These are phyloP conservation scores for Caloenas nicobarica DNA, from an alignment of 2,113 vertebrate genomes.

Conservation along the genomic window DNA sequence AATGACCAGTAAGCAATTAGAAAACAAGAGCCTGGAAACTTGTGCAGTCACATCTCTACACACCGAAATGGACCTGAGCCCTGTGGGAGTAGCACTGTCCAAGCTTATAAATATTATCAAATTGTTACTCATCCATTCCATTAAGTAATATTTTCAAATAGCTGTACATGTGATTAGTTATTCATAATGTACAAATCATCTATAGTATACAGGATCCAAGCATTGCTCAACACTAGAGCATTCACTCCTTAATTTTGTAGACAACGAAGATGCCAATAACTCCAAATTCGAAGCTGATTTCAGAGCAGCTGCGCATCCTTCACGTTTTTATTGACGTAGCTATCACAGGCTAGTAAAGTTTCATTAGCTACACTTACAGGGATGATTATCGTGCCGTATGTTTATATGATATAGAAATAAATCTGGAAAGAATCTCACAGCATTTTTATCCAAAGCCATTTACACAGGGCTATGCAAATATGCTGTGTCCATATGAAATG, in stretches of 20 bases:
- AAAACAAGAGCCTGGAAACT: neutral
- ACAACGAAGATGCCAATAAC: neutral
- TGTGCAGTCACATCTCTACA: neutral
- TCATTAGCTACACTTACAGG: slow-evolving; percentile 48
- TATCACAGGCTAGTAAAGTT: slow-evolving; percentile 45
- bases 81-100: neutral
- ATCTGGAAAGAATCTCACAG: neutral
- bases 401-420: slow-evolving; percentile 25
- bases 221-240: neutral
- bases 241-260: neutral
- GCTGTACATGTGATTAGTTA: neutral
- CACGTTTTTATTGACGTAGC: slow-evolving; percentile 39
- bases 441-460: neutral
- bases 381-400: neutral
- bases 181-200: neutral
- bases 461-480: neutral
- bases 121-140: neutral
- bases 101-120: neutral
- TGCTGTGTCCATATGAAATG: rapidly evolving
- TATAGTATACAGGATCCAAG: neutral
- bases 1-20: neutral
- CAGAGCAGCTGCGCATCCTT: slow-evolving; percentile 37
- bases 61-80: neutral
- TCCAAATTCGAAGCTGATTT: neutral
- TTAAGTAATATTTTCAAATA: neutral